These are phyloP conservation scores for Incurvaria masculella DNA, from an alignment of 2,888 invertebrate genomes.

Conservation along the genomic window DNA sequence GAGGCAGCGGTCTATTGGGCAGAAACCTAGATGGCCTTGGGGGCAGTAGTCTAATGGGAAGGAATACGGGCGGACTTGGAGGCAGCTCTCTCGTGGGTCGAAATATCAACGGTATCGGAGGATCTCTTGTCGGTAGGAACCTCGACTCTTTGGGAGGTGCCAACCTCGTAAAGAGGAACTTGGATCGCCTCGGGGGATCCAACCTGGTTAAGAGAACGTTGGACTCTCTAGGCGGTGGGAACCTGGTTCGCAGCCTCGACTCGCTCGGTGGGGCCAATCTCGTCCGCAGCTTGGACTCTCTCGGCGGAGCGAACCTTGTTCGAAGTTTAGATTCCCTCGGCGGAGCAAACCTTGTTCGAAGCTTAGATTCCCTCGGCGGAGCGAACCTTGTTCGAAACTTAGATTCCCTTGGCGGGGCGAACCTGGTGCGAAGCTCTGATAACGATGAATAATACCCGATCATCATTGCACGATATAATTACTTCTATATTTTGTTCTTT, in stretches of 20 bases:
- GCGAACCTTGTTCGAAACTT: slow-evolving; percentile 22
- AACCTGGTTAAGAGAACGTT: slow-evolving; percentile 44
- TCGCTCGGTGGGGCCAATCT: slow-evolving; percentile 46
- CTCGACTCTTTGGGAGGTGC: slow-evolving; percentile 43
- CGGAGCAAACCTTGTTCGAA: slow-evolving; percentile 23
- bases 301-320: slow-evolving; percentile 42
- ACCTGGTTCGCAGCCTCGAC: slow-evolving; percentile 26
- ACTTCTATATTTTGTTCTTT: too few relatives aligned
- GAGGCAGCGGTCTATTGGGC: slow-evolving; percentile 23
- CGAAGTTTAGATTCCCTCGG: slow-evolving; percentile 25
- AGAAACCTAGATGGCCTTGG: slow-evolving; percentile 23
- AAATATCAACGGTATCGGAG: slow-evolving; percentile 19
- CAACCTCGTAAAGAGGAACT: slow-evolving; percentile 38
- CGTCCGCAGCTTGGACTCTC: slow-evolving; percentile 30
- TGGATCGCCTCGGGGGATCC: slow-evolving; percentile 43
- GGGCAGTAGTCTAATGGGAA: slow-evolving; percentile 14
- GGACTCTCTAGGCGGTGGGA: slow-evolving; percentile 39
- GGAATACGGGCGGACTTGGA: slow-evolving; percentile 12
- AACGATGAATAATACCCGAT: too few relatives aligned
- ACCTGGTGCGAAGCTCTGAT: too few relatives aligned
- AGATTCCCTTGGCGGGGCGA: slow-evolving; percentile 30
- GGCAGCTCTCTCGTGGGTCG: slow-evolving; percentile 12
- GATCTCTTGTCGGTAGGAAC: slow-evolving; percentile 39
- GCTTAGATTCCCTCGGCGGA: slow-evolving; percentile 30
- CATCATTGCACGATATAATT: too few relatives aligned